Evolutionary conservation across 2,888 invertebrate species (phyloP).

Genomic region (Agrotis clavis): DNA sequence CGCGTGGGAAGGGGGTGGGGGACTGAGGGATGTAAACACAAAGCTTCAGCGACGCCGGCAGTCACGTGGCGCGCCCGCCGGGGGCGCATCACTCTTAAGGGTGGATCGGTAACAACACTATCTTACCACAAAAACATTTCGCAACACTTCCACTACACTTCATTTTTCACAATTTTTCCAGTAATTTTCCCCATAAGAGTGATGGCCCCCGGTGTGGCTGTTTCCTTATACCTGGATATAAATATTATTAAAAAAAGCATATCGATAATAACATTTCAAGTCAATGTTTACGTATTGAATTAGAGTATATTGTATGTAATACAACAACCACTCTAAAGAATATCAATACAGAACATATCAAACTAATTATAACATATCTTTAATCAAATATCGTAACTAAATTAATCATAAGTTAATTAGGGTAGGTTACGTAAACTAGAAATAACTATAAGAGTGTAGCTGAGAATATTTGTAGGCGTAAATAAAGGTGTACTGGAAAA

Average conservation of each 20-base stretch:
- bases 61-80: constrained; percentile 90
- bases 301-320: constrained; percentile 85
- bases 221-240: constrained; percentile 55
- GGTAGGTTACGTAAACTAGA: constrained; percentile 7
- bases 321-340: constrained; percentile 89
- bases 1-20: constrained; percentile 66
- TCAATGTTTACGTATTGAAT: constrained; percentile 81
- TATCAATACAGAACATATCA: constrained; percentile 91
- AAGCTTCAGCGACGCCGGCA: constrained; percentile 85
- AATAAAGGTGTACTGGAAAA: constrained; percentile 26
- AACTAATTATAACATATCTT: constrained; percentile 69
- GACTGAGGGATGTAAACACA: constrained; percentile 86
- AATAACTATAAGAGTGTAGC: constrained; percentile 32
- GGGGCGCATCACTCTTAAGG: constrained; percentile 91
- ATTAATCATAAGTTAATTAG: constrained; percentile 14
- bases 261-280: constrained; percentile 64
- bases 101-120: constrained; percentile 70
- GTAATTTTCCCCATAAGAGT: constrained; percentile 79
- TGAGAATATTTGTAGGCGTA: constrained; percentile 35
- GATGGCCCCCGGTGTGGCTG: constrained; percentile 81
- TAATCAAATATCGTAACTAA: constrained; percentile 41
- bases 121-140: constrained; percentile 53
- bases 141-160: constrained; percentile 34
- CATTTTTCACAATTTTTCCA: neutral
- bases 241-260: constrained; percentile 65